phyloP scores from a whole-genome alignment of 2,797 vertebrate genomes.

The Chrysocyon brachyurus region DNA sequence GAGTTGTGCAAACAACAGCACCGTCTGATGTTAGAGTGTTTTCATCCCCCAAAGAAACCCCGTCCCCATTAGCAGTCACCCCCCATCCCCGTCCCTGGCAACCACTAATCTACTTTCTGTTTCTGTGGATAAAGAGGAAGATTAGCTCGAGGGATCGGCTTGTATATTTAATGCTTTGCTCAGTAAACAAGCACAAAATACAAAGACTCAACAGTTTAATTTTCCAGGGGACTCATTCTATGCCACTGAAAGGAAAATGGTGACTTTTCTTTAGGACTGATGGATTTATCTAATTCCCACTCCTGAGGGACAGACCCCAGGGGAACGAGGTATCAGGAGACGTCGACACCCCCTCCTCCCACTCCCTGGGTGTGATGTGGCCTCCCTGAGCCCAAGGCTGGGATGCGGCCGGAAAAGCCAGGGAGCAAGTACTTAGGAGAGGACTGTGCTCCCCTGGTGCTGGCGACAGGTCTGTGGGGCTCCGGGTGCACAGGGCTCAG shows the following conservation, averaged over 20 bases:
- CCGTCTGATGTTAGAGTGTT: background rate
- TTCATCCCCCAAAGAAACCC: background rate
- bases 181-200: background rate
- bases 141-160: background rate
- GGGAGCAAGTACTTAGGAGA: fast-evolving
- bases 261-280: background rate
- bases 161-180: background rate
- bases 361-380: fast-evolving
- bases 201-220: background rate
- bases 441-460: background rate
- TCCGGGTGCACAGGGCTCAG: too few species aligned
- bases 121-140: background rate
- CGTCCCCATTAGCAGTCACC: background rate
- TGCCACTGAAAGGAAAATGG: background rate
- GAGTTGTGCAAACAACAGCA: too few species aligned
- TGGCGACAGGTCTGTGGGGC: background rate
- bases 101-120: too few species aligned
- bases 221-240: background rate
- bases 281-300: background rate
- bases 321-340: background rate
- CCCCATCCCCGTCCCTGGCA: background rate
- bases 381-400: fast-evolving
- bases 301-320: too few species aligned
- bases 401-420: fast-evolving
- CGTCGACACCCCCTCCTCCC: fast-evolving